Evolutionary conservation across 2,888 invertebrate genomes (phyloP), one percentile per base, ranked within the genome.

Genomic region (Conchocele bisecta): DNA sequence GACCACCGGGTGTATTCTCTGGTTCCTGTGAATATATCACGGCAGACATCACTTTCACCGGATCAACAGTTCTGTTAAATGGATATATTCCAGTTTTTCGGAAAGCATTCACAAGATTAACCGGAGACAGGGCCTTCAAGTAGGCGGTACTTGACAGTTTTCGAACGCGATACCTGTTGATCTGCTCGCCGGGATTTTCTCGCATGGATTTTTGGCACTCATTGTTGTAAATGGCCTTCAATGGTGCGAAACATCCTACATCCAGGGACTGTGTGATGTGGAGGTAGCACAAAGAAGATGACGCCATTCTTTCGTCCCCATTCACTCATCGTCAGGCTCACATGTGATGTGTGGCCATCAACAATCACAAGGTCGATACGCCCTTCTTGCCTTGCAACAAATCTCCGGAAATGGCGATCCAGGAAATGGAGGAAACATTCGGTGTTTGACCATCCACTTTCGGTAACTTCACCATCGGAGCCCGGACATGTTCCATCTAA

Each of bases 231-330:
- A 54, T 54, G 42, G 65, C 54, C 50, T 69, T 54, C 9, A 74
- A 31, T 11, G 60, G 60, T 6, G 57, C 69, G 37, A 70, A 54
- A 46, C 65, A 65, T 54, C 65, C 74, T 22, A 64, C 65, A 41
- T 74, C 74, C 26, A 74, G 17, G 13, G 74, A 69, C 17, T 69
- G 74, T 6, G 57, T 22, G n/a, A 29, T 74, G 74, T 15, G 74
- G 65, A 6, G 74, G 74, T 20, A 74, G 56, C 28, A 73, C 63
- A 22, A 65, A 74, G 42, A 74, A 61, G 28, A 60, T 65, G 7
- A 69, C 56, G 54, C 65, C 65, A 24, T 74, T 74, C 3, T 31
- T 17, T 31, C 64, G 31, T n/a, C 60, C 69, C 74, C 74, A 74
- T 54, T 69, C 65, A 20, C 39, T 35, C 35, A 69, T 41, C 5